phyloP scores from a whole-genome alignment of 1,140 invertebrate genomes.

The Meloidogyne floridensis region DNA sequence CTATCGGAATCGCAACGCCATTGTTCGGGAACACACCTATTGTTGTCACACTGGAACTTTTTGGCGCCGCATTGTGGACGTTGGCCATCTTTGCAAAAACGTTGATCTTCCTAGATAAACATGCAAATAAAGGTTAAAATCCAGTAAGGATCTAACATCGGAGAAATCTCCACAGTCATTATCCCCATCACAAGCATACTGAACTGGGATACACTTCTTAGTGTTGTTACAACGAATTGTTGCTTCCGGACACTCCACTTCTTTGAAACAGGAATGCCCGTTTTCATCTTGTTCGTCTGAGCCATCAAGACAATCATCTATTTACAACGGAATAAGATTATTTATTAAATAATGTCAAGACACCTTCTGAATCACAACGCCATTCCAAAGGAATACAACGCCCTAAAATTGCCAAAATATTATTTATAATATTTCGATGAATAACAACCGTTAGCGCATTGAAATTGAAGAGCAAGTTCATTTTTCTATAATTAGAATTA shows the following conservation, averaged over 20 bases:
- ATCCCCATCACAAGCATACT: constrained; percentile 95
- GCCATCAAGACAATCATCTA: constrained; percentile 78
- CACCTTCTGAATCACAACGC: not conserved
- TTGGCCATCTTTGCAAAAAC: constrained; percentile 67
- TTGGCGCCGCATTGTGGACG: constrained; percentile 83
- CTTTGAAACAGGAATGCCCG: constrained; percentile 54
- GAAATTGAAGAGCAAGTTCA: constrained; percentile 73
- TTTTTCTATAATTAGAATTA: not conserved
- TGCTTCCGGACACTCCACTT: constrained; percentile 55
- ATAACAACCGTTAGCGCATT: constrained; percentile 79
- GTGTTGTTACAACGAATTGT: constrained; percentile 65
- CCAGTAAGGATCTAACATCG: constrained; percentile 68
- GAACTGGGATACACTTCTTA: constrained; percentile 83
- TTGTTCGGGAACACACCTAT: constrained; percentile 68
- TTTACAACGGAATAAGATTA: constrained; percentile 58
- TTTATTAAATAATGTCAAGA: too few species aligned
- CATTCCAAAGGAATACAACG: constrained; percentile 52
- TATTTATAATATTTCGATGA: not conserved
- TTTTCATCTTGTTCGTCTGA: constrained; percentile 58
- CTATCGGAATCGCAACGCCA: constrained; percentile 62
- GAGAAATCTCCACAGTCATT: constrained; percentile 78
- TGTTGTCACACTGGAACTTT: constrained; percentile 91
- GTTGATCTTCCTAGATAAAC: constrained; percentile 73
- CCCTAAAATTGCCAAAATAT: constrained; percentile 14
- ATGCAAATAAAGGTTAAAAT: not conserved